These are phyloP conservation scores for Aleiodes testaceus DNA, from an alignment of 2,888 invertebrate genomes.

Conservation along the genomic window DNA sequence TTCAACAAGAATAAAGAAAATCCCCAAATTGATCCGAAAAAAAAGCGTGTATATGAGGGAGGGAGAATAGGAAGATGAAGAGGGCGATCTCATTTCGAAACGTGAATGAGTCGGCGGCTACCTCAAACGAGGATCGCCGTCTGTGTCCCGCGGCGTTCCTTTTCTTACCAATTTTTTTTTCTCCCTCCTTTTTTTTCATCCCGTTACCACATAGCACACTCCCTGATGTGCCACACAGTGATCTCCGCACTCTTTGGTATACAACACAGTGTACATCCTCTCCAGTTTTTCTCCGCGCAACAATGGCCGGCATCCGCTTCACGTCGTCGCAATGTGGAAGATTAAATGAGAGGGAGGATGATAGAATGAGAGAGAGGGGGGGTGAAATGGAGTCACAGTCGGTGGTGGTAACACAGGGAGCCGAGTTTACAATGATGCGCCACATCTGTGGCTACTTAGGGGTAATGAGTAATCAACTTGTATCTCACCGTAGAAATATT, in stretches of 20 bases:
- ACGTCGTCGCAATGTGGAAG: neutral
- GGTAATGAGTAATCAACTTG: slow-evolving; percentile 63
- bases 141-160: slow-evolving; percentile 47
- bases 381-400: slow-evolving; percentile 30
- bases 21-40: neutral
- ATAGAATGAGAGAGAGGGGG: slow-evolving; percentile 16
- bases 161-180: slow-evolving; percentile 42
- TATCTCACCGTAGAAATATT: neutral
- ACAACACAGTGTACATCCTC: neutral
- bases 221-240: slow-evolving; percentile 24
- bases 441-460: slow-evolving; percentile 52
- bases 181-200: slow-evolving; percentile 16
- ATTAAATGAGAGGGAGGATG: slow-evolving; percentile 35
- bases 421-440: slow-evolving; percentile 58
- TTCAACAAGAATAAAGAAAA: slow-evolving; percentile 6
- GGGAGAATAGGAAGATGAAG: slow-evolving; percentile 10
- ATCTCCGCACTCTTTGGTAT: neutral
- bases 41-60: neutral
- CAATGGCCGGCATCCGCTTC: slow-evolving; percentile 29
- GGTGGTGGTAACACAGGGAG: slow-evolving; percentile 60
- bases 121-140: slow-evolving; percentile 66
- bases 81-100: slow-evolving; percentile 69
- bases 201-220: slow-evolving; percentile 16
- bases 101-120: slow-evolving; percentile 71
- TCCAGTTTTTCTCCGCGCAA: slow-evolving; percentile 20